A percentile compares a stretch with the other conserved stretches of the same genome.
phyloP scores from a whole-genome alignment of 37 sponge, comb jelly and placozoan species.

The Aplysina aerophoba region DNA sequence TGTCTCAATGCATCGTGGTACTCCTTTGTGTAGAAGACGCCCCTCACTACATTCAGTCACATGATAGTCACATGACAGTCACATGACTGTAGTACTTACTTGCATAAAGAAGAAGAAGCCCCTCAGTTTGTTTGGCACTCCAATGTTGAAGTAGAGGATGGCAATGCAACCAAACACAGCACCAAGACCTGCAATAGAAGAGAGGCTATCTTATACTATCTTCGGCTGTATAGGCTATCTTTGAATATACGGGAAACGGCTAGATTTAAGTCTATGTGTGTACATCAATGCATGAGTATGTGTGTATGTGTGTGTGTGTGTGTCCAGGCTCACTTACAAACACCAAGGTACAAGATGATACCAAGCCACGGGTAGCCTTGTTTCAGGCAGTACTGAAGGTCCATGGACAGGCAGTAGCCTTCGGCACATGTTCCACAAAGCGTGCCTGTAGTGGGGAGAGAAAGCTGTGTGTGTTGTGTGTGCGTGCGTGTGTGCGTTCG shows the following conservation, averaged over 20 bases:
- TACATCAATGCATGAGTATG: neutral
- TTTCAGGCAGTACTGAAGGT: slow-evolving; percentile 46
- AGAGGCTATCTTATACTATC: no score
- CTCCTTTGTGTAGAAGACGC: no score
- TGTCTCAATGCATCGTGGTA: no score
- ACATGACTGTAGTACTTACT: neutral
- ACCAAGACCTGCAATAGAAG: slow-evolving; percentile 32
- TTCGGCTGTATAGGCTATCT: no score
- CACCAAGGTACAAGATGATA: slow-evolving; percentile 32
- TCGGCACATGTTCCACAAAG: slow-evolving; percentile 57
- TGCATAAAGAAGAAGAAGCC: slow-evolving; percentile 79
- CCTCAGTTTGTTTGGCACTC: slow-evolving; percentile 68
- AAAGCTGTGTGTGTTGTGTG: neutral
- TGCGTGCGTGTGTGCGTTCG: neutral
- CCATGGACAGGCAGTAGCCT: slow-evolving; percentile 50
- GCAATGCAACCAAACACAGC: slow-evolving; percentile 33
- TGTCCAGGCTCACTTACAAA: slow-evolving; percentile 36
- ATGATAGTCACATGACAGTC: neutral
- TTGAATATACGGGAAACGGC: no score
- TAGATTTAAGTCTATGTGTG: neutral
- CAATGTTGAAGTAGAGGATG: slow-evolving; percentile 47
- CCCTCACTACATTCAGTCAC: no score
- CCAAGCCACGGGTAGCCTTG: slow-evolving; percentile 21
- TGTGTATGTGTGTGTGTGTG: no score
- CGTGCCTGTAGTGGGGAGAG: slow-evolving; percentile 17